Evolutionary conservation across 2,888 invertebrate genomes (phyloP), one percentile per base, ranked within the genome.

Genomic region (Reticulitermes lucifugus): DNA sequence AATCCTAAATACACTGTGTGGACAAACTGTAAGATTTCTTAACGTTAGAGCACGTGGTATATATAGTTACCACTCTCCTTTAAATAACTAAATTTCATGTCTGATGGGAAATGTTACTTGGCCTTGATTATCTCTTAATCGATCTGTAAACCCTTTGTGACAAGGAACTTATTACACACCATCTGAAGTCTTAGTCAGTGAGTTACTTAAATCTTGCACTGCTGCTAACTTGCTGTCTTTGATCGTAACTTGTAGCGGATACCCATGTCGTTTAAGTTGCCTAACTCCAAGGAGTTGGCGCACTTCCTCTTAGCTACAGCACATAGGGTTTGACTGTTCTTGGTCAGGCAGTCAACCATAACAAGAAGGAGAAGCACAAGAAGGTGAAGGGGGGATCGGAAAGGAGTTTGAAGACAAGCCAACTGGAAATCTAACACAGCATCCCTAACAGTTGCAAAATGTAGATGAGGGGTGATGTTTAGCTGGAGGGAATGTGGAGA

Each of bases 341-440:
- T 81, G 81, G 81, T 70, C 81, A 70, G n/a, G 81, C 81, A 81
- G 65, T 70, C 81, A 81, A 70, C 81, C 81, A 81, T 65, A 46
- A 43, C 70, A 81, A 70, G 70, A 70, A 81, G 81, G 81, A 81
- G 18, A 4, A n/a, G 25, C 43, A 51, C 77, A 77, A 77, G 77
- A 77, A 77, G 77, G 51, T 46, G 41, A 73, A 73, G 73, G 29
- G n/a, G 73, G 29, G 73, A 29, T n/a, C 14, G 2, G 41, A 9
- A 73, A 73, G 73, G 41, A 73, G 73, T 73, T 73, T 41, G 77
- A 51, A 77, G 77, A 77, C 25, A 77, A 77, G 12, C 77, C 77
- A 77, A 77, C 41, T 77, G 77, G 77, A 77, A 77, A 77, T 14
- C 46, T 77, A n/a, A 77, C 43, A 41, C 73, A 41, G 41, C 41